Evolutionary conservation across 2,888 invertebrate genomes (phyloP), one percentile per base, ranked within the genome.

Genomic region (Tiliacea citrago): DNA sequence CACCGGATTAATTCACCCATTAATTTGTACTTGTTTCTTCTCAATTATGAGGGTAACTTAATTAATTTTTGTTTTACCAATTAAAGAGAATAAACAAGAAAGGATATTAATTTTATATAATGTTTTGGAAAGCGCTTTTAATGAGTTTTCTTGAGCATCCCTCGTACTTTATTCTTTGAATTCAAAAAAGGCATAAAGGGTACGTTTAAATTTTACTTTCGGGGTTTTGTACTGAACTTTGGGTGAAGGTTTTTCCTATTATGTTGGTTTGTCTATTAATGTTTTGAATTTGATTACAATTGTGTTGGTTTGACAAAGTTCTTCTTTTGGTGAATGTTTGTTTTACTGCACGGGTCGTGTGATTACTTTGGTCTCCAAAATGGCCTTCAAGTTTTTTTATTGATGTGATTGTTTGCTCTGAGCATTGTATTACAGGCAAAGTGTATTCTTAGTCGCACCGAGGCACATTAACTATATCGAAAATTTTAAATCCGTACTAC

Each of bases 11-110:
- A 79, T 73, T 79, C 49, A 68, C 67, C 61, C 53, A 77, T 84
- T 58, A 73, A 69, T 62, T 69, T 69, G 6, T 51, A 55, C 57
- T 70, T 68, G 61, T 63, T 73, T 62, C 57, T 76, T 65, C 67
- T 75, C 79, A 85, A 81, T 83, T 85, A 87, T 73, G 62, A 71
- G 75, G 63, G 73, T 24, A 73, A 77, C 68, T 77, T 83, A 85
- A 86, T 83, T 21, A 85, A 81, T 85, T 83, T 85, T 83, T 85
- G 79, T 85, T 79, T 77, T 65, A 78, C 68, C 73, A 87, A 83
- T 85, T 85, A 74, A 69, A 66, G 58, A 68, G 69, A 80, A 75
- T 81, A 83, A 86, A 80, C 86, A 81, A 70, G 77, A 81, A 70
- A 55, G 72, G 75, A 68, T 82, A 77, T 85, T 85, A 72, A 81